phyloP scores from a whole-genome alignment of 2,888 invertebrate genomes.

The Ectemnius cavifrons region DNA sequence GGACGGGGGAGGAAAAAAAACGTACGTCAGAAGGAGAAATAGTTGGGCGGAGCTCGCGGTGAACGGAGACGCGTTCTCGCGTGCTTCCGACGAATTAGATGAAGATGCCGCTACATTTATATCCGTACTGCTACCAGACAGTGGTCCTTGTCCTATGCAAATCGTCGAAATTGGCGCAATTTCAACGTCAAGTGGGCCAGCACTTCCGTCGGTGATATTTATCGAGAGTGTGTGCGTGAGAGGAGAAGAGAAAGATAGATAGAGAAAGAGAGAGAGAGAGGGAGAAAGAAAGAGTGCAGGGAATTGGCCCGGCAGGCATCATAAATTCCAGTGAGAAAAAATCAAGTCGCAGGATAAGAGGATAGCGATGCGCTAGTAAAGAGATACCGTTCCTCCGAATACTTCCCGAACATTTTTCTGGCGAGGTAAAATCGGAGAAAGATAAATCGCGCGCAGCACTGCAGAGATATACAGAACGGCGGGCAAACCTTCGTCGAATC shows the following conservation, averaged over 20 bases:
- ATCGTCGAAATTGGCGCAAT: conserved; percentile 57
- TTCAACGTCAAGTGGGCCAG: conserved; percentile 43
- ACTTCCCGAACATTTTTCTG: neutral
- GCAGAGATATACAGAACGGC: neutral
- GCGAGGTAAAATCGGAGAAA: conserved; percentile 4
- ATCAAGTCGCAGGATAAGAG: conserved; percentile 11
- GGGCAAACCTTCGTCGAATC: conserved; percentile 2
- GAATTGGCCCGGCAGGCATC: conserved; percentile 2
- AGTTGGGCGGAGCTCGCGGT: conserved; percentile 23
- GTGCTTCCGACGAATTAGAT: conserved; percentile 52
- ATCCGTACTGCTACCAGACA: conserved; percentile 50
- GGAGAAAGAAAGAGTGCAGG: neutral
- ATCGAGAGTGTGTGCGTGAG: neutral
- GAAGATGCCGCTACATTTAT: conserved; percentile 50
- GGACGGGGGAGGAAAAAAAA: conserved; percentile 25
- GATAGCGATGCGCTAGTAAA: neutral
- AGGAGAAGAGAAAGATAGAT: neutral
- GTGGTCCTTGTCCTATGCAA: conserved; percentile 35
- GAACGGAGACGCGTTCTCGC: conserved; percentile 53
- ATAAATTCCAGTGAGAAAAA: conserved; percentile 17
- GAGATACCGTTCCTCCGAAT: conserved; percentile 1
- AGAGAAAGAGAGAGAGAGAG: conserved; percentile 1
- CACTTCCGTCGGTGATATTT: conserved; percentile 30
- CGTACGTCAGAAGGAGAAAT: conserved; percentile 12
- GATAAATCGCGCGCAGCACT: neutral